Evolutionary conservation across 23 tunicate species (phyloP), one percentile per base, ranked within the genome.

Genomic region (Oikopleura vanhoeffeni): DNA sequence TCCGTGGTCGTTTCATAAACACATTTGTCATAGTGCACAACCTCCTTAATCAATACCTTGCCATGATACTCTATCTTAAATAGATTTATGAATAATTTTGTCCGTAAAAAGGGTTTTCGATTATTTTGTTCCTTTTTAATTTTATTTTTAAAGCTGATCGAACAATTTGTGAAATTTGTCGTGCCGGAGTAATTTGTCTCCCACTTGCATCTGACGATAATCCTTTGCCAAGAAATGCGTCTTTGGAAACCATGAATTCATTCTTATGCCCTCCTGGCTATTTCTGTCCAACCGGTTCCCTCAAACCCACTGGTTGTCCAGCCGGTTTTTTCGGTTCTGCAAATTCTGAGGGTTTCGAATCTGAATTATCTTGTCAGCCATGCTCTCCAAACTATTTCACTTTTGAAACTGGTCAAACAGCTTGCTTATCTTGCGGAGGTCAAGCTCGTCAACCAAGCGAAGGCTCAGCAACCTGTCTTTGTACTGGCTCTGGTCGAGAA

Each of bases 261-360:
- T 93, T 67, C 58, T 94, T 93, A 39, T 93, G 98, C 83, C 98
- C 98, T 0, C 88, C 88, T 40, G 98, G 98, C 4, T 93, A 93
- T 41, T 93, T 84, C 57, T 93, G 98, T 85, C 89, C 89, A 27
- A 83, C 87, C 8, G 89, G 89, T 0, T 83, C 94, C 3, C 86
- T 41, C 32, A 32, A 39, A 8, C 98, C 98, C 1, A 85, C 86
- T 0, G 86, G 94, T 40, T 93, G 98, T 49, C 98, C 98, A 0
- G 86, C 87, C 41, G 98, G 98, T 64, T 89, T 88, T 24, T 93
- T 89, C 85, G 88, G 90, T 41, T 88, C 91, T 13, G 41, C 41
- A 58, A n/a, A n/a, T n/a, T n/a, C n/a, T n/a, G 98, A 93, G 41
- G 90, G 86, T 75, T 93, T 76, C 36, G 85, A 87, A 86, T 60